Conservation (phyloP, 2,113 vertebrate species). For the Takifugu flavidus region DNA sequence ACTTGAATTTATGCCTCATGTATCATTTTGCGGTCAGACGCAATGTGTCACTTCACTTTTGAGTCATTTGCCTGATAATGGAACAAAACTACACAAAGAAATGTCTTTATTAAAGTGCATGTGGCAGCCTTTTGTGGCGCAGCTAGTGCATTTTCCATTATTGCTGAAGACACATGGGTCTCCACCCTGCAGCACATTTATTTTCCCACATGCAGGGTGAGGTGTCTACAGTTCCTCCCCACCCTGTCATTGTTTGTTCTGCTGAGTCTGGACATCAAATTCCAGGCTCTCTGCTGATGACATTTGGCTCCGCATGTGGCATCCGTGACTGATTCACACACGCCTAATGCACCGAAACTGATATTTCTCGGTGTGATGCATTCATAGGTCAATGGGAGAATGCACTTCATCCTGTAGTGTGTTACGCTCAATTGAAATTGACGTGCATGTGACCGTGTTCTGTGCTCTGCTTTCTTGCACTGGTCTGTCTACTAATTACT, state of each 20-base stretch:
- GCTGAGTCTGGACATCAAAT: slow-evolving; percentile 65
- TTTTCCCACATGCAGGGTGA: slow-evolving; percentile 79
- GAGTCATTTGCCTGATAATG: slow-evolving; percentile 48
- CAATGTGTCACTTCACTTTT: slow-evolving; percentile 38
- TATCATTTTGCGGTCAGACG: slow-evolving; percentile 44
- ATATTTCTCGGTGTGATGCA: slow-evolving; percentile 24
- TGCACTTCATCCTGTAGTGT: slow-evolving; percentile 51
- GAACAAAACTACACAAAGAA: slow-evolving; percentile 7
- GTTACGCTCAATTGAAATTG: slow-evolving; percentile 57
- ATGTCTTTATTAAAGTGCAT: slow-evolving; percentile 62
- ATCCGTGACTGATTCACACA: slow-evolving; percentile 36
- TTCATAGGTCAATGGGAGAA: slow-evolving; percentile 46
- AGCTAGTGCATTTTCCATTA: slow-evolving; percentile 71
- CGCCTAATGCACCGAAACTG: slow-evolving; percentile 37
- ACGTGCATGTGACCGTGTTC: slow-evolving; percentile 45
- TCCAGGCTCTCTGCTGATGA: slow-evolving; percentile 39
- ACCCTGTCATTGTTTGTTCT: slow-evolving; percentile 77
- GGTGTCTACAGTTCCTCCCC: slow-evolving; percentile 76
- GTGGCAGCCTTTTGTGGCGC: slow-evolving; percentile 49
- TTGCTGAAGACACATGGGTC: slow-evolving; percentile 71
- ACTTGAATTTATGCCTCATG: slow-evolving; percentile 52
- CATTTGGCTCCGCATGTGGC: slow-evolving; percentile 25
- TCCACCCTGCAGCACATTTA: slow-evolving; percentile 75
- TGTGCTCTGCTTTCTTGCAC: slow-evolving; percentile 59
- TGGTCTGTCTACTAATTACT: slow-evolving; percentile 65